Conservation (phyloP, 2,113 vertebrate species). For the Morphnarchus princeps region DNA sequence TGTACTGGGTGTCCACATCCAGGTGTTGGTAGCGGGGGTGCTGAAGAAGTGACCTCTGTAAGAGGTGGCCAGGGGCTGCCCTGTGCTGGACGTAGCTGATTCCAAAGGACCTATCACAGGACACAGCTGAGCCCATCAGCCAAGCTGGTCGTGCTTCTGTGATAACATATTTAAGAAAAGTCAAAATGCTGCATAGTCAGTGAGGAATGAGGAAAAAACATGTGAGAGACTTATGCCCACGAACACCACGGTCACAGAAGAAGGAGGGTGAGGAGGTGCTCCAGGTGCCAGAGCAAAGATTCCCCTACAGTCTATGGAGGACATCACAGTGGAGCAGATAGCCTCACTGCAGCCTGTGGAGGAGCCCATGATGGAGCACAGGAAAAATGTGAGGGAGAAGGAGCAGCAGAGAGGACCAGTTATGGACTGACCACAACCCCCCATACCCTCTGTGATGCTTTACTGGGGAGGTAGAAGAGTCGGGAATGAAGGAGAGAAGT, state of each 20-base stretch:
- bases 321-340: background rate
- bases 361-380: background rate
- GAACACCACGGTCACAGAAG: background rate
- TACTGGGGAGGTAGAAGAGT: background rate
- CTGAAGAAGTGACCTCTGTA: background rate
- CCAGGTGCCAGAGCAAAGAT: background rate
- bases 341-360: background rate
- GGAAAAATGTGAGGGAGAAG: background rate
- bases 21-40: background rate
- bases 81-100: background rate
- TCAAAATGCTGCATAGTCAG: background rate
- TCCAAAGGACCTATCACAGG: background rate
- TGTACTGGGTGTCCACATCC: background rate
- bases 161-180: background rate
- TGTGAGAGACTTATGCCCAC: accelerated
- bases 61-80: accelerated
- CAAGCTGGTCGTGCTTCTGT: background rate
- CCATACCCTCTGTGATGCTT: accelerated
- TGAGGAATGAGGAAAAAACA: background rate
- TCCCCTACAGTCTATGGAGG: background rate
- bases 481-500: background rate
- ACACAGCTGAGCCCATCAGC: background rate
- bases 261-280: background rate
- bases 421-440: background rate
- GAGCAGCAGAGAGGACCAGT: background rate